phyloP scores from a whole-genome alignment of 2,888 invertebrate genomes.

The Pseudococcus jackbeardsleyi region DNA sequence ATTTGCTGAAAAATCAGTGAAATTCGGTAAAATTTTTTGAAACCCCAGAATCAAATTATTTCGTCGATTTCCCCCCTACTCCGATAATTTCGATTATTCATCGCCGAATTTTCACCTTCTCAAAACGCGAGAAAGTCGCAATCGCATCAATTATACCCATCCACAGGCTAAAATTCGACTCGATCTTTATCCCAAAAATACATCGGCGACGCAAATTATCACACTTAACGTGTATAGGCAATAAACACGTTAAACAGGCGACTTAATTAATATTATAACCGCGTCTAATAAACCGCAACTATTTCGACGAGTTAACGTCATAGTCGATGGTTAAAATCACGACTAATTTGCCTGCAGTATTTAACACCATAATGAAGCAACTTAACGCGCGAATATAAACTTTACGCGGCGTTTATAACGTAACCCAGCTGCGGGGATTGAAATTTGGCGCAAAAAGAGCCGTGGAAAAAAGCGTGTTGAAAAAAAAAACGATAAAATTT shows the following conservation, averaged over 20 bases:
- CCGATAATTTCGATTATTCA: too few species aligned
- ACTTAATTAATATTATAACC: constrained; percentile 32
- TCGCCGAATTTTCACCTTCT: too few species aligned
- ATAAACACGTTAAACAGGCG: neutral
- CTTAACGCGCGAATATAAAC: neutral
- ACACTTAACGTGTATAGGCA: neutral
- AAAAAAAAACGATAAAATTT: constrained; percentile 21
- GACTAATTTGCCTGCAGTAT: neutral
- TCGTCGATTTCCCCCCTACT: too few species aligned
- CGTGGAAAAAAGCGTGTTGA: neutral
- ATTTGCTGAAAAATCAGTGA: too few species aligned
- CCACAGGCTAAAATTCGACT: neutral
- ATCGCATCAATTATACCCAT: neutral
- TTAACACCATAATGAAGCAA: neutral
- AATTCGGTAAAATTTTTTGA: too few species aligned
- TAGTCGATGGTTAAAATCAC: constrained; percentile 23
- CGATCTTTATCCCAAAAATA: neutral
- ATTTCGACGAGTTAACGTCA: constrained; percentile 32
- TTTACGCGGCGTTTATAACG: neutral
- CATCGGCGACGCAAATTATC: neutral
- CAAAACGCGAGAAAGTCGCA: too few species aligned
- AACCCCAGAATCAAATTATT: too few species aligned
- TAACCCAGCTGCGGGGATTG: neutral
- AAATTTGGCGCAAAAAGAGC: neutral
- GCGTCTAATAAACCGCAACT: constrained; percentile 32